A percentile compares a stretch with the other conserved stretches of the same genome.
Conservation (phyloP, 2,888 invertebrate species). For the Meliscaeva auricollis region DNA sequence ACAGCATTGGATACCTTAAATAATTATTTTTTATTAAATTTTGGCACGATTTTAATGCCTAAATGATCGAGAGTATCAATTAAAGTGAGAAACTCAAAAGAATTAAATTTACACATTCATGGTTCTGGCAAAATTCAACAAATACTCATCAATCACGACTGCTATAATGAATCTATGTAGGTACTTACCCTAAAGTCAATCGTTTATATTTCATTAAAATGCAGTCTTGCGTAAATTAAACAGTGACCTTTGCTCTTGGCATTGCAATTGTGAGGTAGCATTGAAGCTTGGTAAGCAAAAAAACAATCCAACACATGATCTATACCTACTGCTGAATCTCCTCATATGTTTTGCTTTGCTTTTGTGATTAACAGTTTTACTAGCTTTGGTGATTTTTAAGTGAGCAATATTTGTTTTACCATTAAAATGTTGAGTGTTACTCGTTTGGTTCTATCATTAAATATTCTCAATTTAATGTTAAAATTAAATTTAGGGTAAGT, state of each 20-base stretch:
- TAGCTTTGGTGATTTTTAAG: background rate
- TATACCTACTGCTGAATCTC: background rate
- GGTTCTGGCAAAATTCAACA: too few species aligned
- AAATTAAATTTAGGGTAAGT: slow-evolving; percentile 2
- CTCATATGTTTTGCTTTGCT: background rate
- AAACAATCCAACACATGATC: background rate
- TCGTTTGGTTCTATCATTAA: background rate
- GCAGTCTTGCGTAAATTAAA: background rate
- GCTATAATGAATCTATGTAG: background rate
- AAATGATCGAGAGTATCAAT: too few species aligned
- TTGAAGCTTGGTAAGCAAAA: slow-evolving; percentile 17
- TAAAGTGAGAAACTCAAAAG: too few species aligned
- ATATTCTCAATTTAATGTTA: background rate
- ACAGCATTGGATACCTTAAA: too few species aligned
- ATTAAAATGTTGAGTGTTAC: background rate
- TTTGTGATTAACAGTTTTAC: background rate
- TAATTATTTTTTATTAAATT: too few species aligned
- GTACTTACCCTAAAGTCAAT: background rate
- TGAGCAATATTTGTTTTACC: background rate
- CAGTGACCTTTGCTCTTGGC: background rate
- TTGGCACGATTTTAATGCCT: too few species aligned
- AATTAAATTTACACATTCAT: too few species aligned
- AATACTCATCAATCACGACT: background rate
- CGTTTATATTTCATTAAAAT: background rate
- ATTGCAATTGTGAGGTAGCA: background rate